Conservation (phyloP, 2,797 vertebrate genomes). For the Onychomys leucogaster region DNA sequence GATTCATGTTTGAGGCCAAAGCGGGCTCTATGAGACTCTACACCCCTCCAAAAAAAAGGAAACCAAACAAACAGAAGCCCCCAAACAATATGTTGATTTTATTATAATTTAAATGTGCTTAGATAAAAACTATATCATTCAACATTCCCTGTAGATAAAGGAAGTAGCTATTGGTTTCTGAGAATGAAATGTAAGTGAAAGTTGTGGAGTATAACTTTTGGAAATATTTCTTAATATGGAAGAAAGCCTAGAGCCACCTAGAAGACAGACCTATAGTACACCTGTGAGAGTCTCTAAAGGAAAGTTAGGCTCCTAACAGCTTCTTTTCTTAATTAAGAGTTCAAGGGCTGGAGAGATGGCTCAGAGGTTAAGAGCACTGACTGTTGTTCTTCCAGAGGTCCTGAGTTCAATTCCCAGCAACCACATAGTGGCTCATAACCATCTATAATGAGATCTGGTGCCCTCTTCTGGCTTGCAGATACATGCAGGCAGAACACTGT, state of each 20-base stretch:
- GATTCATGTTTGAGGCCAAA: not conserved
- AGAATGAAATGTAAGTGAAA: not conserved
- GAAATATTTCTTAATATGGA: too few relatives aligned
- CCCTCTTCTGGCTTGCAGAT: too few relatives aligned
- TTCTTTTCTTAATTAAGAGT: not conserved
- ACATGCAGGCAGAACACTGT: too few relatives aligned
- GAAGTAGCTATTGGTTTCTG: not conserved
- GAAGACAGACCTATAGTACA: not conserved
- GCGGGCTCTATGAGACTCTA: not conserved
- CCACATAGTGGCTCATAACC: too few relatives aligned
- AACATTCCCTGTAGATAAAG: not conserved
- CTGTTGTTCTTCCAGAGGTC: too few relatives aligned
- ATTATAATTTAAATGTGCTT: not conserved
- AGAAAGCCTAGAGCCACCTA: not conserved
- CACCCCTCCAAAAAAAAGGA: too few relatives aligned
- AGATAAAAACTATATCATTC: constrained; percentile 13
- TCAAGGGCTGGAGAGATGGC: too few relatives aligned
- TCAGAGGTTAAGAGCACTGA: too few relatives aligned
- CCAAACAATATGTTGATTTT: constrained; percentile 7
- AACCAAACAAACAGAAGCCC: not conserved
- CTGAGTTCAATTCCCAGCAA: too few relatives aligned
- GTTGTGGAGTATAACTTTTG: constrained; percentile 12
- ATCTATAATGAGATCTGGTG: too few relatives aligned
- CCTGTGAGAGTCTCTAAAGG: not conserved
- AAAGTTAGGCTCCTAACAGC: not conserved